Conservation (phyloP, 23 tunicate species). For the Trididemnum nubilum region DNA sequence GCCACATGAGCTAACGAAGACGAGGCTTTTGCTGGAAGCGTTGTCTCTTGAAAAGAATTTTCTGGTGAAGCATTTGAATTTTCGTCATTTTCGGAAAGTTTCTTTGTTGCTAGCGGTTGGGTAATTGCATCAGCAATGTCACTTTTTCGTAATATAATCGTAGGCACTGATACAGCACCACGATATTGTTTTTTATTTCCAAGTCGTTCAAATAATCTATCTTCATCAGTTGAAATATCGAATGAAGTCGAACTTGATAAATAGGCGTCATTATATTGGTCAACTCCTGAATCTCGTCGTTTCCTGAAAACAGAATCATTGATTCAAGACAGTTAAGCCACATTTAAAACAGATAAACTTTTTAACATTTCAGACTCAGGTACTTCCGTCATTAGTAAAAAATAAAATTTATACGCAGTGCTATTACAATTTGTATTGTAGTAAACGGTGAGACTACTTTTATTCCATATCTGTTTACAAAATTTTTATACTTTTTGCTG, state of each 20-base stretch:
- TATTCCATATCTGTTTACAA: no score
- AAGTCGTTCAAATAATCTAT: background rate
- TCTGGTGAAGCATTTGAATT: background rate
- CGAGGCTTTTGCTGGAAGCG: background rate
- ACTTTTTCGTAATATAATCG: background rate
- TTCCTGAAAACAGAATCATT: slow-evolving; percentile 4
- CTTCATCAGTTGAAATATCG: background rate
- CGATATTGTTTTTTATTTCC: slow-evolving; percentile 35
- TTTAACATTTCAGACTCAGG: no score
- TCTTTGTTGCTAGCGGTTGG: no score
- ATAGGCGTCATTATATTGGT: background rate
- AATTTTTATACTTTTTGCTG: no score
- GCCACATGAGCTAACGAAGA: background rate
- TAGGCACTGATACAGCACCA: slow-evolving; percentile 46
- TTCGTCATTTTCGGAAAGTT: background rate
- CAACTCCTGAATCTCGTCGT: background rate
- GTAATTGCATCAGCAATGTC: background rate
- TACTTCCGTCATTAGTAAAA: no score
- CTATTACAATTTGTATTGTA: no score
- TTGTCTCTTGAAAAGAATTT: background rate
- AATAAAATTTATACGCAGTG: no score
- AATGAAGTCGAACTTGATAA: background rate
- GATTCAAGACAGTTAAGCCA: no score
- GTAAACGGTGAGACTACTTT: no score
- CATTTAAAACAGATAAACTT: no score